Percentiles rank a stretch among this genome's conserved stretches.
phyloP scores from a whole-genome alignment of 2,113 vertebrate species.

The Xyliphius kryptos region DNA sequence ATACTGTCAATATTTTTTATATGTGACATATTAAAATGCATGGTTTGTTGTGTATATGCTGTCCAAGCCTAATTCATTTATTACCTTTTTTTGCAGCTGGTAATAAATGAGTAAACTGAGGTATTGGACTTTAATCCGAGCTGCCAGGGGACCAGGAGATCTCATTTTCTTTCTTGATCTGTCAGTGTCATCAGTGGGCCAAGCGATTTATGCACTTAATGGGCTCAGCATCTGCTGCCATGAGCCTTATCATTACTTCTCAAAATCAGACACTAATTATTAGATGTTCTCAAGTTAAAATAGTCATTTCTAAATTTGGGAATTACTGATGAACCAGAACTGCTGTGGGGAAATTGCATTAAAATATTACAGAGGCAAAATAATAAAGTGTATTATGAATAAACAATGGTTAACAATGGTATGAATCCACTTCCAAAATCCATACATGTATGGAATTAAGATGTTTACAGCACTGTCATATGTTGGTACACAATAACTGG shows the following conservation, averaged over 20 bases:
- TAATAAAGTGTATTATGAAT: too few relatives aligned
- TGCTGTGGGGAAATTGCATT: too few relatives aligned
- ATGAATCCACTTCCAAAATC: too few relatives aligned
- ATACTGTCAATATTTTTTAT: neutral
- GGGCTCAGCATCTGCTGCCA: constrained; percentile 32
- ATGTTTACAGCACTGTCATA: too few relatives aligned
- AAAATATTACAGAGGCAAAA: too few relatives aligned
- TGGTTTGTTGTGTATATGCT: neutral
- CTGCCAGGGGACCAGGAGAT: constrained; percentile 30
- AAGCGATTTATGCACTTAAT: constrained; percentile 41
- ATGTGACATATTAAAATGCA: neutral
- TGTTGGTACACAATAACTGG: too few relatives aligned
- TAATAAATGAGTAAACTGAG: constrained; percentile 18
- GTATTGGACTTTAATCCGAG: constrained; percentile 30
- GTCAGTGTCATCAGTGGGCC: constrained; percentile 28
- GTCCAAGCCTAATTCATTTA: neutral
- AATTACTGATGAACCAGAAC: too few relatives aligned
- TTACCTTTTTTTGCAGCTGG: constrained; percentile 11
- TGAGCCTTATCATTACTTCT: constrained; percentile 1
- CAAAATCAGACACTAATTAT: too few relatives aligned
- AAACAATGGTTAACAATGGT: too few relatives aligned
- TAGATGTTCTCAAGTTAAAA: too few relatives aligned
- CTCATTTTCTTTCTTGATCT: constrained; percentile 38
- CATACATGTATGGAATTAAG: too few relatives aligned
- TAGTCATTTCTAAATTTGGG: too few relatives aligned